phyloP scores from a whole-genome alignment of 2,113 vertebrate genomes.

The Halichoeres trimaculatus region DNA sequence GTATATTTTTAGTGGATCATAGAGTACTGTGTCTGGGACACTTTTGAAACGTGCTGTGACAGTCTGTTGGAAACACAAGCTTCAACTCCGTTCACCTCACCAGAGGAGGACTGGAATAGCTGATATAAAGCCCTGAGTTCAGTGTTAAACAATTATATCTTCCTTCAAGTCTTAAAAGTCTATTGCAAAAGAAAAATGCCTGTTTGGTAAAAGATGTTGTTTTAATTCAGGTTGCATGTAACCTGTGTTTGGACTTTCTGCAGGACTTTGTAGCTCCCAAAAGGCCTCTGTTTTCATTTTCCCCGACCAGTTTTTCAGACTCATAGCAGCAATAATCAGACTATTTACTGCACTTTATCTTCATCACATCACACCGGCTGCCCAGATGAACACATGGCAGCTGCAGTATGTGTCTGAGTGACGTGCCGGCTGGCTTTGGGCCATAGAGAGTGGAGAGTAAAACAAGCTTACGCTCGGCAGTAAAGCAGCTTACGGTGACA shows the following conservation, averaged over 20 bases:
- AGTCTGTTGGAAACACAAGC: background rate
- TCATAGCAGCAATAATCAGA: too few species aligned
- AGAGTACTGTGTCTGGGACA: background rate
- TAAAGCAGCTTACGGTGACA: conserved; percentile 42
- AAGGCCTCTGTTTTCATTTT: too few species aligned
- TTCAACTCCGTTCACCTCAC: background rate
- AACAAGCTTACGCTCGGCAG: conserved; percentile 1
- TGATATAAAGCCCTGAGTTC: background rate
- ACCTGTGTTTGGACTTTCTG: too few species aligned
- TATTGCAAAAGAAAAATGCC: too few species aligned
- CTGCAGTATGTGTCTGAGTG: background rate
- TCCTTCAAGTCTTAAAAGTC: background rate
- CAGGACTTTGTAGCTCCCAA: too few species aligned
- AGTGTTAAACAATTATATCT: background rate
- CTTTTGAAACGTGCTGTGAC: background rate
- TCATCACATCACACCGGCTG: background rate
- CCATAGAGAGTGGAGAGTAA: background rate
- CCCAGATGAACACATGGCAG: background rate
- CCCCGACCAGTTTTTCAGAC: background rate
- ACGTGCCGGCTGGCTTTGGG: background rate
- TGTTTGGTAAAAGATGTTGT: too few species aligned
- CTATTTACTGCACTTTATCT: too few species aligned
- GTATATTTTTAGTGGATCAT: background rate
- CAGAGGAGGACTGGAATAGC: background rate
- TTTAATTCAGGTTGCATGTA: too few species aligned